Base-by-base conservation (phyloP, 1,140 invertebrate genomes). In the silkworm (Bombyx mori) region DNA sequence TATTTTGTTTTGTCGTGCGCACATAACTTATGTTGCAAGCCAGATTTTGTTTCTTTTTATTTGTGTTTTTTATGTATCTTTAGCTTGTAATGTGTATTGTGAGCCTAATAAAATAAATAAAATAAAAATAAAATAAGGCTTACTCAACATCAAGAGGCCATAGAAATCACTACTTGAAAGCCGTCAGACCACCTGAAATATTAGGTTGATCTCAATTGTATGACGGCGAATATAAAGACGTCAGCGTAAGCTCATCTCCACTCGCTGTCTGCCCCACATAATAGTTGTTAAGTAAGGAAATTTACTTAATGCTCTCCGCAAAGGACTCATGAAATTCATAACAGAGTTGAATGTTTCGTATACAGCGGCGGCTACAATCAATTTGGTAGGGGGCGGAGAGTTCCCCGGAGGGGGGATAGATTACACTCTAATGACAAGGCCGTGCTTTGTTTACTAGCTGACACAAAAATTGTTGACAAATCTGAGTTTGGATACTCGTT, bases 401-500 rank as follows among this genome's bases (percentile, higher is more conserved):
- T 65, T 63, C 64, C 63, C 68, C 65, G 56, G 45, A 63, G 54
- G 57, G 67, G 70, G 69, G 68, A 56, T 60, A 76, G 2, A 82
- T 80, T 82, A 76, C 65, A 76, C 75, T 60, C 71, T 80, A 83
- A 83, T 77, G 80, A 79, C 10, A 47, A 44, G 54, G 44, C 52
- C 42, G 55, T 63, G 63, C 46, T 50, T 18, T 56, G 56, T 60
- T 68, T 56, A 57, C 56, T n/a, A 12, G 48, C 8, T 46, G n/a
- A 46, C 8, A 46, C n/a, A 1, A 46, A 46, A 12, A 46, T 46
- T 46, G 45, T 18, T 18, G 12, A 18, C 3, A 46, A 46, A 12
- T 2, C 8, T 12, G 45, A 46, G 45, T 8, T 47, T 7, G 45
- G 9, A 47, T 47, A 47, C 9, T 4, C 8, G 45, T 12, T 47